Base-by-base conservation (phyloP, 2,888 invertebrate genomes). In the Cosmopolites sordidus region DNA sequence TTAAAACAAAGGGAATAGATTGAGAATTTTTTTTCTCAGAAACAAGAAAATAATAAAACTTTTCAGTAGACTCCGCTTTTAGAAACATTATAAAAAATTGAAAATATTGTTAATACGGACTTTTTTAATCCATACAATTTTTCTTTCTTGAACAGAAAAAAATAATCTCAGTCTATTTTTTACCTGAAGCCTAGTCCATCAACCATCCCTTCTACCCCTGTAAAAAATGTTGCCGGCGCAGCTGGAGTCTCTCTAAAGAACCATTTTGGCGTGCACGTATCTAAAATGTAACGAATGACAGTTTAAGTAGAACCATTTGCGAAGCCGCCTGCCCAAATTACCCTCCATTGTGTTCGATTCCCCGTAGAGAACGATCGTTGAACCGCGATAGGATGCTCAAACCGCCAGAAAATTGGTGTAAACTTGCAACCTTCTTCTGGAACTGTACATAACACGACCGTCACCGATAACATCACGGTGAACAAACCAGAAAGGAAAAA, bases 381-480 rank as follows among this genome's bases (percentile, higher is more conserved):
- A 58, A 58, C 55, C 60, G 62, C 30, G 43, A 51, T 56, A 47
- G 53, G 54, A 59, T 58, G 60, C 58, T 60, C 66, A 66, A 64
- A 64, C 66, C 64, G 60, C 64, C 66, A 64, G 63, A 62, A 68
- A 68, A 68, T 68, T 64, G 64, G 60, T 65, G 64, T 66, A 66
- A 67, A 66, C 64, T 66, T 66, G 63, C 63, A 59, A 60, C 60
- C 55, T 62, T 61, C 62, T 49, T 22, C 33, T 9, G 51, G 60
- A 61, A 55, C 58, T 65, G 64, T 66, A 62, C 62, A 64, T 62
- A 56, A 61, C 60, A 60, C 56, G 41, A 55, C 56, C 59, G 58
- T 63, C 64, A 65, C 65, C 62, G 66, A 67, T 66, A 66, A 62
- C 53, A 64, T 66, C 65, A 60, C 33, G 11, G 33, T n/a, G 22